Evolutionary conservation across 1,140 invertebrate species (phyloP), one percentile per base, ranked within the genome.

Genomic region (Bombus balteatus): DNA sequence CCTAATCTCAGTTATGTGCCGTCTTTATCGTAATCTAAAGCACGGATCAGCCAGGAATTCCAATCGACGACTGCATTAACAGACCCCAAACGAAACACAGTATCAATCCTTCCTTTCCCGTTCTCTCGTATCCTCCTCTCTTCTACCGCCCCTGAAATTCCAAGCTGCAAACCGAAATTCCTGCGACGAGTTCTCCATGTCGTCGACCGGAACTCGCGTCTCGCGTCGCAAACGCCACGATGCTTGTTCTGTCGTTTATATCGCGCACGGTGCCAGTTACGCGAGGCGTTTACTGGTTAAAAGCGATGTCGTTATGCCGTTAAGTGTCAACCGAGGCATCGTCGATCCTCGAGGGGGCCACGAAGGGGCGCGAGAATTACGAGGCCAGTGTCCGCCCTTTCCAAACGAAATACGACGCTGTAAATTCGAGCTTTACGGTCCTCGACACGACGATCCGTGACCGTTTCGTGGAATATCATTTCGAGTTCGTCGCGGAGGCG

Each of bases 251-350:
- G n/a, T 47, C 73, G 76, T 87, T 89, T 87, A 74, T 88, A 87
- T 88, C 80, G 79, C 75, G 53, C 87, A 79, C 32, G 71, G 43
- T 37, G 43, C 73, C 59, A 84, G 57, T 74, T 85, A 85, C 53
- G 43, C 22, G 65, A 15, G 39, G 32, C 79, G 81, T 89, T 89
- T 66, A 73, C 75, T 59, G 85, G 81, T 87, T 85, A 85, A 89
- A 90, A 83, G 74, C 79, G 75, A 90, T 76, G 89, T 88, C 86
- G 85, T 87, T 81, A 73, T 65, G 79, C 78, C 79, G 75, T 87
- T 89, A 83, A 90, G 85, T 72, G 86, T 74, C 83, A 34, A 34
- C 74, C 34, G 62, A 28, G 18, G 25, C 37, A 41, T 28, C 28
- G 70, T 71, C 77, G 62, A 37, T 78, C 70, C 76, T 43, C 77